Evolutionary conservation across 2,888 invertebrate genomes (phyloP).

Genomic region (Busseola fusca): DNA sequence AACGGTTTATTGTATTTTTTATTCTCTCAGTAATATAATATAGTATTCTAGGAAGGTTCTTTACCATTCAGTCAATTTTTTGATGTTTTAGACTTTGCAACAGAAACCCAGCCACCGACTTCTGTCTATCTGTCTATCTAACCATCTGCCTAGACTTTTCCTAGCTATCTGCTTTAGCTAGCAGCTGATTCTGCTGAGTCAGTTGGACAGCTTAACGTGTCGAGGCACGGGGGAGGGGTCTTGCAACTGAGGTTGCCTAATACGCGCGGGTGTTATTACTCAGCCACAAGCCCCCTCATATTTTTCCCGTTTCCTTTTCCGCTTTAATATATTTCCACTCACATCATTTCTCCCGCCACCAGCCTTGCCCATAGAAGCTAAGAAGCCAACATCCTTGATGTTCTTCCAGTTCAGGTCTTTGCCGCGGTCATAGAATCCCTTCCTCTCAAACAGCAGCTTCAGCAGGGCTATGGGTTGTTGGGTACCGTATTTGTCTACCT

Average conservation of each 20-base stretch:
- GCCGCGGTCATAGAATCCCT: constrained; percentile 96
- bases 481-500: constrained; percentile 95
- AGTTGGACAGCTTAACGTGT: too few relatives aligned
- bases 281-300: neutral
- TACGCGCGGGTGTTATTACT: neutral
- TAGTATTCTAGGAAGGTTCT: neutral
- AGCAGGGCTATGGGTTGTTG: constrained; percentile 97
- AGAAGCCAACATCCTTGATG: constrained; percentile 94
- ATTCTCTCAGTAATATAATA: neutral
- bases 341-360: constrained; percentile 96
- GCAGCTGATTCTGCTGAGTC: too few relatives aligned
- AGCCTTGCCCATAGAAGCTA: constrained; percentile 95
- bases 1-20: neutral
- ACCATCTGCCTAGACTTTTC: neutral
- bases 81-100: neutral
- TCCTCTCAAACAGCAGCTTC: constrained; percentile 96
- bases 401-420: constrained; percentile 97
- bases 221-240: too few relatives aligned
- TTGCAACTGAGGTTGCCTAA: neutral
- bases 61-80: neutral
- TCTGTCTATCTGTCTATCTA: neutral
- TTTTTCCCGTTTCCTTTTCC: neutral
- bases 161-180: neutral
- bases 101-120: neutral
- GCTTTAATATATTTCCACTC: constrained; percentile 51